Evolutionary conservation across 2,113 vertebrate species (phyloP).

Genomic region (Hyaena hyaena): DNA sequence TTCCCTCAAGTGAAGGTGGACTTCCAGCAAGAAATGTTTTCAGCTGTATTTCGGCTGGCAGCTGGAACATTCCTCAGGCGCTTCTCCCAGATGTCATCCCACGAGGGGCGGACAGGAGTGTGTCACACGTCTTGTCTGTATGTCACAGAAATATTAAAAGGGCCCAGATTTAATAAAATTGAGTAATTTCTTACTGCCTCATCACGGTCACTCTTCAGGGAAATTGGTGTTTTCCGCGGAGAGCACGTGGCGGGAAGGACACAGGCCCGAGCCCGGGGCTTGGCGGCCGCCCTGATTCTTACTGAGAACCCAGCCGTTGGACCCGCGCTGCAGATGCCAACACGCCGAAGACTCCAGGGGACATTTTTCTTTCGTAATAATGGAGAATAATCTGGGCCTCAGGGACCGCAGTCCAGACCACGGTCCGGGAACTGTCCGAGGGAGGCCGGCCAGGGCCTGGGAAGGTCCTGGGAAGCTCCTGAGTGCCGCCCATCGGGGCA

Average conservation of each 20-base stretch:
- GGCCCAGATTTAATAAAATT: neutral
- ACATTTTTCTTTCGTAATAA: neutral
- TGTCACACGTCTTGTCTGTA: fast-evolving
- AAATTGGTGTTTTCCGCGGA: fast-evolving
- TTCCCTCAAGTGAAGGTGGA: neutral
- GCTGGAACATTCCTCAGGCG: fast-evolving
- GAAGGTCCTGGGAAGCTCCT: neutral
- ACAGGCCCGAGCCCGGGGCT: neutral
- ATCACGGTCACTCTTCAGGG: neutral
- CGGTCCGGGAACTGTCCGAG: too few species aligned
- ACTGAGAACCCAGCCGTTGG: too few species aligned
- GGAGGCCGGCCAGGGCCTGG: neutral
- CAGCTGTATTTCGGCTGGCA: neutral
- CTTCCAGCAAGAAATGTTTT: neutral
- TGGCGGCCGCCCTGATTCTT: neutral
- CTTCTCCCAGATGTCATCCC: fast-evolving
- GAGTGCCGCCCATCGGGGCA: too few species aligned
- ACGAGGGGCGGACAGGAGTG: too few species aligned
- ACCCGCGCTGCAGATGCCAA: neutral
- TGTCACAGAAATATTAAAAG: neutral
- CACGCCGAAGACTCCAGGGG: too few species aligned
- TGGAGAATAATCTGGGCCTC: neutral
- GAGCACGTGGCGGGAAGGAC: neutral
- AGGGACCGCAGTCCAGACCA: neutral
- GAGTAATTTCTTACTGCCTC: neutral